A percentile compares a stretch with the other conserved stretches of the same genome.
These are phyloP conservation scores for Melikaiella ostensackeni DNA, from an alignment of 2,888 invertebrate species.

Conservation along the genomic window DNA sequence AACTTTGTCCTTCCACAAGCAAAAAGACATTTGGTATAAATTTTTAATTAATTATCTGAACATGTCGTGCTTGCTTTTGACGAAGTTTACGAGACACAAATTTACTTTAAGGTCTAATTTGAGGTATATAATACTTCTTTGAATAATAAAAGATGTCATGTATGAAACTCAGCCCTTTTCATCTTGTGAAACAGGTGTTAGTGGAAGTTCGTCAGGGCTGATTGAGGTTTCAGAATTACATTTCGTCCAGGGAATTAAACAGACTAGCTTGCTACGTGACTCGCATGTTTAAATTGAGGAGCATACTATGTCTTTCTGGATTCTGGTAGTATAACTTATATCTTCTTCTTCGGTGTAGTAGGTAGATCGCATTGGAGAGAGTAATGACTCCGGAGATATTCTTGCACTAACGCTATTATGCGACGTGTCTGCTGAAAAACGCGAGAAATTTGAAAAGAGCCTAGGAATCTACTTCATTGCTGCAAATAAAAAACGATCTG, in stretches of 20 bases:
- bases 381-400: not conserved
- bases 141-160: not conserved
- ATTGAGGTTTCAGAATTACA: conserved; percentile 57
- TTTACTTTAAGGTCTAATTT: not conserved
- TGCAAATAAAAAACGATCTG: too few species aligned
- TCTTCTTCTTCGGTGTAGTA: conserved; percentile 8
- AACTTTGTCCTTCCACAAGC: too few species aligned
- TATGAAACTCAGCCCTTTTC: conserved; percentile 5
- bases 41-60: too few species aligned
- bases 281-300: conserved; percentile 22
- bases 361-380: conserved; percentile 8
- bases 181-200: conserved; percentile 41
- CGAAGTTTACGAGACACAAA: too few species aligned
- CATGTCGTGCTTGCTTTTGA: too few species aligned
- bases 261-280: conserved; percentile 31
- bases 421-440: conserved; percentile 21
- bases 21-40: too few species aligned
- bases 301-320: conserved; percentile 21
- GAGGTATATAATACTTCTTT: not conserved
- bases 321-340: not conserved
- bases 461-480: too few species aligned
- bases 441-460: not conserved
- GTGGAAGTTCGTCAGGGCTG: conserved; percentile 53
- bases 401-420: conserved; percentile 10
- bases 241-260: conserved; percentile 55